Conservation (phyloP, 2,888 invertebrate species). For the Nephrotoma appendiculata region DNA sequence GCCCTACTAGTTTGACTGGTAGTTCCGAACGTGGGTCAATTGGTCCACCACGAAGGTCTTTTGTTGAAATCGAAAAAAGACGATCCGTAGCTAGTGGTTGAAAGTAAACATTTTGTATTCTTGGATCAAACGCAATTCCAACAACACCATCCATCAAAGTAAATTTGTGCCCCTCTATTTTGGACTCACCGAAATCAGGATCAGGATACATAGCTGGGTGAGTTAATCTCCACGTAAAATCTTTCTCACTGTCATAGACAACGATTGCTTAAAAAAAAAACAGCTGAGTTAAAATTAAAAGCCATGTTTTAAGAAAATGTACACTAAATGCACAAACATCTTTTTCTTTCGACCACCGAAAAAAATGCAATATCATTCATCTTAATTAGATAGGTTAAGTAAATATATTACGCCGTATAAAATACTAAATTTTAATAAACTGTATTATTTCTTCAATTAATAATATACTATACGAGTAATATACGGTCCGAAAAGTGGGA, state of each 20-base stretch:
- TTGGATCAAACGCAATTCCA: constrained; percentile 46
- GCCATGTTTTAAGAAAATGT: no score
- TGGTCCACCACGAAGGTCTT: constrained; percentile 57
- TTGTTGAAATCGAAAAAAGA: constrained; percentile 61
- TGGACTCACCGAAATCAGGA: constrained; percentile 61
- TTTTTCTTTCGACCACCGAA: no score
- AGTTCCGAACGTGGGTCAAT: constrained; percentile 52
- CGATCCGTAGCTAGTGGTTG: constrained; percentile 57
- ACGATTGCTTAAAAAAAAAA: constrained; percentile 20
- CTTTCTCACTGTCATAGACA: constrained; percentile 47
- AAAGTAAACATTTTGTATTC: constrained; percentile 40
- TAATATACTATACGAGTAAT: no score
- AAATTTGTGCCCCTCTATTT: constrained; percentile 49
- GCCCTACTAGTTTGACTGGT: constrained; percentile 63
- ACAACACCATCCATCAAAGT: constrained; percentile 55
- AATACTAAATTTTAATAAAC: no score
- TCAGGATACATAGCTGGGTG: constrained; percentile 78
- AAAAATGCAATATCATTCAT: no score
- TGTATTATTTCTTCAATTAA: no score
- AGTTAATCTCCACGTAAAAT: constrained; percentile 64
- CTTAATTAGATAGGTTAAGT: no score
- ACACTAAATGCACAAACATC: no score
- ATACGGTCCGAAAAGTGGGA: no score
- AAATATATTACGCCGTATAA: no score
- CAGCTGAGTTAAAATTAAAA: background rate